Evolutionary conservation across 2,113 vertebrate genomes (phyloP).

Genomic region (Brienomyrus brachyistius): DNA sequence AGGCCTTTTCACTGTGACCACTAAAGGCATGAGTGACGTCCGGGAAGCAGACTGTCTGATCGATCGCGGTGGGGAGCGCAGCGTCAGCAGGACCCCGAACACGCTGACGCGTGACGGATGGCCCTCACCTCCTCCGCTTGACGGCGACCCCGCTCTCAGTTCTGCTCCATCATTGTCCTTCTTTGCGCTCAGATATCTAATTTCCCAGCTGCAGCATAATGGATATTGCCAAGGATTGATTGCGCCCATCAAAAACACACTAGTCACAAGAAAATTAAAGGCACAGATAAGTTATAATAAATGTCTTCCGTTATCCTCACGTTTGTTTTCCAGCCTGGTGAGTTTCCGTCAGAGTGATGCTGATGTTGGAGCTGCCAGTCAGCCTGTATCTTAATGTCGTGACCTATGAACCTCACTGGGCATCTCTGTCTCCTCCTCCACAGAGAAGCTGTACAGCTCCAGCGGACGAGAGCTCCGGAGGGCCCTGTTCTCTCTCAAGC

Average conservation of each 20-base stretch:
- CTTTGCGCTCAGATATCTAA: neutral
- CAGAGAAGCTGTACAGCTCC: conserved; percentile 95
- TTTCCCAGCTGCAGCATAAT: neutral
- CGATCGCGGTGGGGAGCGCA: neutral
- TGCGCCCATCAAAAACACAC: neutral
- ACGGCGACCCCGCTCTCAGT: neutral
- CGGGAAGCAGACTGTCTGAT: neutral
- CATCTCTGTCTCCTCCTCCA: conserved; percentile 29
- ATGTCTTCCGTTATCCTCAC: neutral
- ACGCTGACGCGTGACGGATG: neutral
- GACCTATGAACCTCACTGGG: conserved; percentile 16
- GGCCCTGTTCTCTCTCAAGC: conserved; percentile 95
- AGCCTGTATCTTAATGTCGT: neutral
- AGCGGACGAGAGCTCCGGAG: conserved; percentile 85
- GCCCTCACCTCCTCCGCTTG: neutral
- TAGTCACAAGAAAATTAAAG: neutral
- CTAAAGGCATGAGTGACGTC: neutral
- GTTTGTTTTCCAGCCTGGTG: neutral
- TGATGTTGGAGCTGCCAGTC: neutral
- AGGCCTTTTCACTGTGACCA: neutral
- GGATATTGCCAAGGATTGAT: neutral
- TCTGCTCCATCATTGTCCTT: neutral
- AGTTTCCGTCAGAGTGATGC: neutral
- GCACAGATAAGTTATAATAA: neutral
- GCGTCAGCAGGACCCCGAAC: neutral